Evolutionary conservation across 2,888 invertebrate species (phyloP).

Genomic region (Dynastes maya): DNA sequence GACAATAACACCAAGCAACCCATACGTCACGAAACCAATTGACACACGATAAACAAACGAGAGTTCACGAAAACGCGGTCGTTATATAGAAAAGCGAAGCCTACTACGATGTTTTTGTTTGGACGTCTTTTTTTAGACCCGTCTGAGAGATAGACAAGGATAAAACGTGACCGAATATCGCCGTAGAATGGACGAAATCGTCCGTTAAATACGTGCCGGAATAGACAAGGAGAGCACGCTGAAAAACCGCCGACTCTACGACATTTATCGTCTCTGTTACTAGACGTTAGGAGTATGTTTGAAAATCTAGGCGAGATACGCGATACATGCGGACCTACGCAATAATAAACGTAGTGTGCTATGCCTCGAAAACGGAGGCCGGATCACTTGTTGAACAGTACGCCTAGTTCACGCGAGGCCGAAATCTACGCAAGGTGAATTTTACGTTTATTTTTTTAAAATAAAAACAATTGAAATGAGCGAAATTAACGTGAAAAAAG

Average conservation of each 20-base stretch:
- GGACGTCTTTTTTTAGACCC: neutral
- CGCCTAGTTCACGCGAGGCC: slow-evolving; percentile 47
- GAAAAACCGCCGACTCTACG: neutral
- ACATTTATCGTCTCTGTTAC: neutral
- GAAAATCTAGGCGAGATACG: slow-evolving; percentile 33
- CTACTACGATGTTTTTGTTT: slow-evolving; percentile 30
- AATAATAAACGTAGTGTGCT: slow-evolving; percentile 56
- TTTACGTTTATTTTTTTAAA: neutral
- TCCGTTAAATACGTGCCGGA: neutral
- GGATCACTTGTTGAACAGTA: slow-evolving; percentile 56
- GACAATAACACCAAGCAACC: neutral
- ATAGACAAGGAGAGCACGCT: slow-evolving; percentile 31
- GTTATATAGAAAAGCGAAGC: too few relatives aligned
- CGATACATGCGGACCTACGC: slow-evolving; percentile 56
- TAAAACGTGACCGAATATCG: neutral
- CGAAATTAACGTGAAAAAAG: too few relatives aligned
- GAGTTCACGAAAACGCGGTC: slow-evolving; percentile 17
- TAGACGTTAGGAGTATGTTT: slow-evolving; percentile 15
- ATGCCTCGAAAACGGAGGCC: slow-evolving; percentile 44
- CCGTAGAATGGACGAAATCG: neutral
- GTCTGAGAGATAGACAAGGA: neutral
- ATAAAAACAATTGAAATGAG: neutral
- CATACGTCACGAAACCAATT: neutral
- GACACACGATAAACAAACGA: neutral
- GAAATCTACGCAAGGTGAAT: slow-evolving; percentile 9